Base-by-base conservation (phyloP, 2,888 invertebrate genomes). In the Athrips mouffetella region DNA sequence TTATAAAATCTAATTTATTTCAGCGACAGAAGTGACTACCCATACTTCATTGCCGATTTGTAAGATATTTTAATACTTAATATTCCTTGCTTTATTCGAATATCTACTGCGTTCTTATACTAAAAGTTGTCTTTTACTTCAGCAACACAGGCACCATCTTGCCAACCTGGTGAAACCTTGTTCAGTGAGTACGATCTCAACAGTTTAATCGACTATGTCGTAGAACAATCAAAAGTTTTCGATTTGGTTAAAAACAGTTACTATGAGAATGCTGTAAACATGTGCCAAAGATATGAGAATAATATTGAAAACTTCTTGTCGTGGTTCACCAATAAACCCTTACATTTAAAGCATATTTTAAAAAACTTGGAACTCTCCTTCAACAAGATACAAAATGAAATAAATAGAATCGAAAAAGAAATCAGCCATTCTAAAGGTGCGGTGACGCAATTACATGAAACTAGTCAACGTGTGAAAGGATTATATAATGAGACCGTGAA, bases 261-360 rank as follows among this genome's bases (percentile, higher is more conserved):
- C 25, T 25, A 25, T 15, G 40, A 40, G 5, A 11, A 40, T 4
- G 40, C 40, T 25, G 25, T 40, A 15, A 25, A 23, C 15, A 40
- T 25, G 15, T 13, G 13, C 15, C 10, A 13, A 10, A 8, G 6
- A 13, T 15, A 8, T 15, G 15, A 13, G 15, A 40, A 23, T 11
- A 11, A 15, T 7, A 15, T 40, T 6, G 13, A 6, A 6, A 8
- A 6, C 2, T 66, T 68, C 21, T 52, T 52, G 10, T 11, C 51
- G 11, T 57, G 49, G 50, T 53, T 71, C 2, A 31, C 54, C 15
- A 51, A 64, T 18, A 62, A 63, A 2, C 71, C 76, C 1, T 31
- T 52, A 21, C 73, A 76, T 60, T 57, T 79, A n/a, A 56, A 60
- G 46, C 62, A 78, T 47, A 56, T 73, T 18, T 30, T 80, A 16